phyloP scores from a whole-genome alignment of 2,888 invertebrate genomes.

The Leptothorax acervorum region DNA sequence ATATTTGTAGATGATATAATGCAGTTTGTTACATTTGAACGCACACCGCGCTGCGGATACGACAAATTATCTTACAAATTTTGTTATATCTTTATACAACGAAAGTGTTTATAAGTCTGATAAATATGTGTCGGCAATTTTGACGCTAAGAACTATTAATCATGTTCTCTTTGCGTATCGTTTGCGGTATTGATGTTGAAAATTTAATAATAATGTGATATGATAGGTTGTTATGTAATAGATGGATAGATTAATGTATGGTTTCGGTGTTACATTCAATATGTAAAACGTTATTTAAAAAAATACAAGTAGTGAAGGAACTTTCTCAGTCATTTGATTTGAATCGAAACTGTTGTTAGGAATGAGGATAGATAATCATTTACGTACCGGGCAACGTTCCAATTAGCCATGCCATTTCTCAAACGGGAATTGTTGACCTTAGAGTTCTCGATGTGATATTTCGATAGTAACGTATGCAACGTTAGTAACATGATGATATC shows the following conservation, averaged over 20 bases:
- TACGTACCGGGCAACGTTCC: neutral
- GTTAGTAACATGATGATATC: constrained; percentile 21
- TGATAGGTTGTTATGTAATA: neutral
- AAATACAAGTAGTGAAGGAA: neutral
- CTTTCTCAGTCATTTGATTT: neutral
- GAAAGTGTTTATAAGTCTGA: constrained; percentile 2
- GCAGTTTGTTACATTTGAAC: neutral
- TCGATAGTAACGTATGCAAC: constrained; percentile 32
- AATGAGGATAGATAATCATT: constrained; percentile 18
- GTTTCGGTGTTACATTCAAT: neutral
- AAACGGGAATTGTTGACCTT: constrained; percentile 4
- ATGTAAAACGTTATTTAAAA: neutral
- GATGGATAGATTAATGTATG: neutral
- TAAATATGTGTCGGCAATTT: constrained; percentile 1
- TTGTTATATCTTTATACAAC: neutral
- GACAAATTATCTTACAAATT: constrained; percentile 8
- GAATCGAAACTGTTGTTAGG: neutral
- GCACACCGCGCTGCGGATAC: neutral
- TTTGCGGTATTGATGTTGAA: neutral
- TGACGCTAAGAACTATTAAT: constrained; percentile 18
- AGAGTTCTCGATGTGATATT: constrained; percentile 26
- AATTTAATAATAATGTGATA: constrained; percentile 13
- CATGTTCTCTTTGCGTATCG: constrained; percentile 8
- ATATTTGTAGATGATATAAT: neutral
- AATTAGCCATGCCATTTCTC: constrained; percentile 37